Percentiles rank a stretch among this genome's conserved stretches.
Evolutionary conservation across 2,113 vertebrate species (phyloP).

Genomic region (Grantiella picta): DNA sequence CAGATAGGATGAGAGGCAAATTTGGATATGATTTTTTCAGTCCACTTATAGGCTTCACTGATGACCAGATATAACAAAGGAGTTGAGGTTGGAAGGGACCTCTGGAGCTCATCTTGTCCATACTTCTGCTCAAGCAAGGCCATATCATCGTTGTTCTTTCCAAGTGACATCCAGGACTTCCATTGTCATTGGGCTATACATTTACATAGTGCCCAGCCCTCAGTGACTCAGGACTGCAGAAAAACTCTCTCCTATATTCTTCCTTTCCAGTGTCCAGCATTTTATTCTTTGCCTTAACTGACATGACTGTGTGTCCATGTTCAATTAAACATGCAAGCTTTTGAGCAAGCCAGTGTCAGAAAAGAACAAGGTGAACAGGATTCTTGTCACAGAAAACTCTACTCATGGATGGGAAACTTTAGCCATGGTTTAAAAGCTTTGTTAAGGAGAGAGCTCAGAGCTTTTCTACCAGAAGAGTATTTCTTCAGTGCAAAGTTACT

Average conservation of each 20-base stretch:
- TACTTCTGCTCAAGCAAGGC: neutral
- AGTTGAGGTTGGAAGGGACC: neutral
- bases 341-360: neutral
- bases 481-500: neutral
- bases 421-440: neutral
- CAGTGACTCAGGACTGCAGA: neutral
- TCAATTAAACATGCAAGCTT: neutral
- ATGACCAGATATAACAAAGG: neutral
- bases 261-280: neutral
- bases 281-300: neutral
- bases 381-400: neutral
- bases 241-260: neutral
- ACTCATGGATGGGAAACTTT: neutral
- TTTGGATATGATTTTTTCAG: neutral
- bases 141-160: neutral
- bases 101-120: neutral
- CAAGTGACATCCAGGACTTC: neutral
- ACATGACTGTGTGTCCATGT: neutral
- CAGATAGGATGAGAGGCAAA: neutral
- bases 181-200: rapidly evolving
- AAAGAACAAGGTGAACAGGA: neutral
- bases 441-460: neutral
- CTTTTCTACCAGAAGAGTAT: neutral
- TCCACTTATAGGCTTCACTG: neutral
- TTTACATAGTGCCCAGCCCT: neutral